Evolutionary conservation across 2,797 vertebrate genomes (phyloP).

Genomic region (Huso huso): DNA sequence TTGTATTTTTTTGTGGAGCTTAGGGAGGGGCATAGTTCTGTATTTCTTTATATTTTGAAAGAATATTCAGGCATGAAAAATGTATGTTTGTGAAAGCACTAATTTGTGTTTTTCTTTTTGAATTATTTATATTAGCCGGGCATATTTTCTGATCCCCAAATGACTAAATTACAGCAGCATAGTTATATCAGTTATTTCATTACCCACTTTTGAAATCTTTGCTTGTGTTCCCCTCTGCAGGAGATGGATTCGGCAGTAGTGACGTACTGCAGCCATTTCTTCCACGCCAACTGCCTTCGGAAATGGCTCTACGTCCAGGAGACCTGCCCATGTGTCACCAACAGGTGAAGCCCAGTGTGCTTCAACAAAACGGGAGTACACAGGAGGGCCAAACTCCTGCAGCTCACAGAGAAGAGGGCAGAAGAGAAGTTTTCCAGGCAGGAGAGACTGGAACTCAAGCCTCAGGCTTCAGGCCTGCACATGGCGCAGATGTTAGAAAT

Average conservation of each 20-base stretch:
- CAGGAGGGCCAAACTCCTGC: constrained; percentile 17
- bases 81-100: neutral
- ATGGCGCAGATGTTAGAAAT: neutral
- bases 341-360: constrained; percentile 38
- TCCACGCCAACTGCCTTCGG: constrained; percentile 69
- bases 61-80: neutral
- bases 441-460: constrained; percentile 20
- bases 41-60: too few species aligned
- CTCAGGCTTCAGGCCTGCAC: neutral
- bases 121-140: neutral
- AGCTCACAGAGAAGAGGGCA: constrained; percentile 16
- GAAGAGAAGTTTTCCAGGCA: neutral
- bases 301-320: constrained; percentile 81
- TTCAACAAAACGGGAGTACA: constrained; percentile 13
- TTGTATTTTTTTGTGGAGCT: too few species aligned
- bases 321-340: constrained; percentile 77
- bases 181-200: too few species aligned
- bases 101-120: neutral
- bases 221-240: constrained; percentile 35
- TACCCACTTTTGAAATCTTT: too few species aligned
- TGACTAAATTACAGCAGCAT: too few species aligned
- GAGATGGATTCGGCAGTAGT: constrained; percentile 70
- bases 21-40: too few species aligned
- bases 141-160: neutral
- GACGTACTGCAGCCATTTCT: constrained; percentile 72